Base-by-base conservation (phyloP, 1,140 invertebrate species). In the Drosophila ohnishii region DNA sequence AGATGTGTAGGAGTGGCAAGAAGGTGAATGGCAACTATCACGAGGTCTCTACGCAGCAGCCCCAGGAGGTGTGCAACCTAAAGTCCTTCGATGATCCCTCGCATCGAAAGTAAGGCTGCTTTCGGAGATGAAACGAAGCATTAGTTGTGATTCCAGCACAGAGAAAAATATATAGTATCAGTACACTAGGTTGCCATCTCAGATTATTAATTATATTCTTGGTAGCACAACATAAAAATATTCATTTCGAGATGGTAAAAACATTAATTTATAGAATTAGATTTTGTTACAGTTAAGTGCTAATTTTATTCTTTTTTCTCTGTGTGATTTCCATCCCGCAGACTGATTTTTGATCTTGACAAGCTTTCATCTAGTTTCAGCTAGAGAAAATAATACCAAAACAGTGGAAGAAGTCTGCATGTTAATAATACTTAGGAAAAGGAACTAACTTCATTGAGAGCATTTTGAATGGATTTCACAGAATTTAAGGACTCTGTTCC, bases 341-440 rank as follows among this genome's bases (percentile, higher is more conserved):
- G 64, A 71, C 65, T 71, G 67, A 71, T 59, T 71, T 71, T 71
- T 71, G 67, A 71, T 71, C 67, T 71, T 71, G 28, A 50, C 55
- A 63, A 50, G n/a, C 64, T 47, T 63, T 63, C 62, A n/a, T 67
- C 63, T 55, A 35, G 61, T 8, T 37, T 34, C 34, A 4, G 14
- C 63, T 70, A 70, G 62, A 50, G 50, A 44, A 67, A 71, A 34
- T 37, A 71, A 59, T 71, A 71, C 67, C 67, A 71, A 71, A 71
- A 71, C 34, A 58, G 53, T 71, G 47, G 22, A 58, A 56, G 50
- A 71, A 71, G 67, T 70, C 51, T 71, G 65, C 65, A 70, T 25
- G 22, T 40, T 58, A 58, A 50, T 70, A 39, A 55, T 48, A 47
- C 28, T 51, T 67, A 67, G 44, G 30, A 40, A 48, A 64, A 35